Conservation (phyloP, 2,797 vertebrate species). For the Manis pentadactyla region DNA sequence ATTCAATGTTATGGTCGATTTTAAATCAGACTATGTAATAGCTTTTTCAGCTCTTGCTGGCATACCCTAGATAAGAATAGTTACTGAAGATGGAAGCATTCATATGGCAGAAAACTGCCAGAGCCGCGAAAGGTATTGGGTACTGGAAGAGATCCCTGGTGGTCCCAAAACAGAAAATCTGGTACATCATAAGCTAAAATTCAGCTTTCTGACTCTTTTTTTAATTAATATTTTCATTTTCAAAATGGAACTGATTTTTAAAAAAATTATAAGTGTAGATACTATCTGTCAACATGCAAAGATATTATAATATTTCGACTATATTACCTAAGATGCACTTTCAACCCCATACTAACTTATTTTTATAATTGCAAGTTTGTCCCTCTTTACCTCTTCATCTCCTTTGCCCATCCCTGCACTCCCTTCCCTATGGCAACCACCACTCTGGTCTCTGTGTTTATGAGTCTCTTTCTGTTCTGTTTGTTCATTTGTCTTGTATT, state of each 20-base stretch:
- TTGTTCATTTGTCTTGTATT: too few species aligned
- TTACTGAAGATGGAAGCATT: not conserved
- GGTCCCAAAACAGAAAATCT: not conserved
- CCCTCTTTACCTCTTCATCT: too few species aligned
- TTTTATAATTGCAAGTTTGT: too few species aligned
- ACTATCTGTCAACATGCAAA: too few species aligned
- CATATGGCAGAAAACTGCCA: not conserved
- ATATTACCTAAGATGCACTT: too few species aligned
- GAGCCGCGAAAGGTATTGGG: not conserved
- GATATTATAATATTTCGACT: too few species aligned
- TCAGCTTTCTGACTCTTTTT: not conserved
- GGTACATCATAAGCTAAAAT: not conserved
- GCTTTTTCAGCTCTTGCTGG: not conserved
- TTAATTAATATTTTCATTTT: not conserved
- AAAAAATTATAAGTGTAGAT: too few species aligned
- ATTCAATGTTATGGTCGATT: not conserved
- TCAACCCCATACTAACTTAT: too few species aligned
- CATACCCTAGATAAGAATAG: not conserved
- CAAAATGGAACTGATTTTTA: not conserved
- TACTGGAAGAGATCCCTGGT: not conserved
- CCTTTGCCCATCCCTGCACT: too few species aligned
- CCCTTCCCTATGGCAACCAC: too few species aligned
- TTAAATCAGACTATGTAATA: not conserved
- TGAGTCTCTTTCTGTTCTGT: too few species aligned
- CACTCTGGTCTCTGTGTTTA: too few species aligned